These are phyloP conservation scores for Numenius arquata DNA, from an alignment of 2,113 vertebrate species.

Conservation along the genomic window DNA sequence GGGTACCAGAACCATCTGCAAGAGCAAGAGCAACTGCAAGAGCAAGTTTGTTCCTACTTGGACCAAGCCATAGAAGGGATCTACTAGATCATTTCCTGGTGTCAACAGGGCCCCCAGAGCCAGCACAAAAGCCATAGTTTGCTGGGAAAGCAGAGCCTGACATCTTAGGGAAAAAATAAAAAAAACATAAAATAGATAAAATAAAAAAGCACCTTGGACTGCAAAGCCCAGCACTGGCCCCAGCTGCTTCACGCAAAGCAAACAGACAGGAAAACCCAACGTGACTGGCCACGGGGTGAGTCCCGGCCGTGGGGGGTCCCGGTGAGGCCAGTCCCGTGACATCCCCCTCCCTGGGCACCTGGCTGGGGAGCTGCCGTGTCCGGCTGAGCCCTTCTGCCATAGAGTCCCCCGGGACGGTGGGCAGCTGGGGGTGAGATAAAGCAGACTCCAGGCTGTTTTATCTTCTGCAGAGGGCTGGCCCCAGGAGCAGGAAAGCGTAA, in stretches of 20 bases:
- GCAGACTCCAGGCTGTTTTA: constrained; percentile 18
- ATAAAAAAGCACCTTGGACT: neutral
- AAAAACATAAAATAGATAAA: neutral
- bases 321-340: fast-evolving
- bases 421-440: constrained; percentile 36
- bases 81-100: neutral
- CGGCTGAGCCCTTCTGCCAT: neutral
- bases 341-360: neutral
- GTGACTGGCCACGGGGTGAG: fast-evolving
- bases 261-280: neutral
- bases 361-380: neutral
- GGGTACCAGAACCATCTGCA: neutral
- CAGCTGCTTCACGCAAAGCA: neutral
- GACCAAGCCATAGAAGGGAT: neutral
- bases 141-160: neutral
- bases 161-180: neutral
- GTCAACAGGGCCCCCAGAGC: fast-evolving
- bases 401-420: neutral
- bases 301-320: neutral
- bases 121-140: neutral
- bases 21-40: neutral
- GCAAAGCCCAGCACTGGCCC: neutral
- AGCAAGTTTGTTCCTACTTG: neutral
- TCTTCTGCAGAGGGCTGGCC: neutral
- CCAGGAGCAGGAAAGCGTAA: constrained; percentile 7